Conservation (phyloP, 2,113 vertebrate species). For the Trematocara macrostoma region DNA sequence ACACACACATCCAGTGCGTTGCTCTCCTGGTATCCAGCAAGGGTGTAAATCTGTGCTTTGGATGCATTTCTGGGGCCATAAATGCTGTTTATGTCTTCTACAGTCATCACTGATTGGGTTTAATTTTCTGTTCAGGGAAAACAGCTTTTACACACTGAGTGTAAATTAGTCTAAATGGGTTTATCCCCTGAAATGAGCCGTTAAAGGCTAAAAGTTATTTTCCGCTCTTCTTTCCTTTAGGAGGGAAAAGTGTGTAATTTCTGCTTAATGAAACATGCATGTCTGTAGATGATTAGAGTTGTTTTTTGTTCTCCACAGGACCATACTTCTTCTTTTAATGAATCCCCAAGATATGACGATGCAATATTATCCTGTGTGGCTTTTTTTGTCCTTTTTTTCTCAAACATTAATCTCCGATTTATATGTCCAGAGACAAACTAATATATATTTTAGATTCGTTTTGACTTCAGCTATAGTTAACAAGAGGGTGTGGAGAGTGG, state of each 20-base stretch:
- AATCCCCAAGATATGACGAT: not conserved
- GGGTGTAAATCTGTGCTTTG: not conserved
- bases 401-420: not conserved
- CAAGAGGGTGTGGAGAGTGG: accelerated
- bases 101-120: not conserved
- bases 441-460: not conserved
- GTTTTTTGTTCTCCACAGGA: not conserved
- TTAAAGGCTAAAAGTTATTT: not conserved
- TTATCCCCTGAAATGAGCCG: not conserved
- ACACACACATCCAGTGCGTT: not conserved
- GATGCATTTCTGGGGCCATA: not conserved
- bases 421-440: not conserved
- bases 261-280: not conserved
- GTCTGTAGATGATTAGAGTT: not conserved
- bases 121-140: conserved; percentile 8
- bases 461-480: not conserved
- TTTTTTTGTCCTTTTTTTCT: not conserved
- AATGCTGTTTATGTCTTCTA: not conserved
- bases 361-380: not conserved
- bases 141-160: not conserved
- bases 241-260: not conserved
- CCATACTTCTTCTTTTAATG: not conserved
- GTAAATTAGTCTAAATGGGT: not conserved
- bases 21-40: not conserved
- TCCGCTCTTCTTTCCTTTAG: not conserved